Percentiles rank a stretch among this genome's conserved stretches.
Conservation (phyloP, 2,113 vertebrate species). For the Catharus bicknelli region DNA sequence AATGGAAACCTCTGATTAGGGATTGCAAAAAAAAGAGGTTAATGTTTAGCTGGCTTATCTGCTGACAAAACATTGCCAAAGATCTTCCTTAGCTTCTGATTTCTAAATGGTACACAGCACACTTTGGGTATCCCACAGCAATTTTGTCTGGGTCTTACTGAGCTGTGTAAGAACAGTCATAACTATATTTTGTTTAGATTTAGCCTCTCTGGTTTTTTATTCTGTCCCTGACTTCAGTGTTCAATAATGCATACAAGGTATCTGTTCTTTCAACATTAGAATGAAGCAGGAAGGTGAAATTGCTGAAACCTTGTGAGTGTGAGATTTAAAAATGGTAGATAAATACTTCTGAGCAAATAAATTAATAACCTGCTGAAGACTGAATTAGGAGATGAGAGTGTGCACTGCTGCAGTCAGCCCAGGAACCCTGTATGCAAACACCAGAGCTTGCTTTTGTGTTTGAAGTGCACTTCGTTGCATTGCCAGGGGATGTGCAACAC, state of each 20-base stretch:
- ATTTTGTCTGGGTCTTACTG: background rate
- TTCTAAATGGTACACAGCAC: background rate
- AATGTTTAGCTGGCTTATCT: conserved; percentile 64
- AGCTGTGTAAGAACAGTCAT: background rate
- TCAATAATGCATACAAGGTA: background rate
- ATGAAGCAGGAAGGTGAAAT: background rate
- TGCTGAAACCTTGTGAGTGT: background rate
- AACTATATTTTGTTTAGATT: background rate
- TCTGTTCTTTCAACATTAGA: background rate
- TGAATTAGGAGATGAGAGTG: background rate
- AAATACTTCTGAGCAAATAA: conserved; percentile 13
- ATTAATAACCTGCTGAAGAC: background rate
- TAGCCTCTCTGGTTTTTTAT: background rate
- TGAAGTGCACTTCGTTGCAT: background rate
- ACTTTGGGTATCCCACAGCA: background rate
- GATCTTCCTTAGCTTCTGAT: conserved; percentile 38
- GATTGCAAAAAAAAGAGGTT: conserved; percentile 52
- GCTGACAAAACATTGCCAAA: conserved; percentile 64
- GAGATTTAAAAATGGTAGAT: background rate
- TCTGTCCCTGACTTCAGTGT: background rate
- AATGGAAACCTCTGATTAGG: conserved; percentile 68
- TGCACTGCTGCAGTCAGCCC: background rate
- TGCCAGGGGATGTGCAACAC: background rate
- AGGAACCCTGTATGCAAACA: background rate
- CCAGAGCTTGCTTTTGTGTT: background rate